Percentiles rank a stretch among this genome's conserved stretches.
phyloP scores from a whole-genome alignment of 2,797 vertebrate species.

The Adelosebastes latens region DNA sequence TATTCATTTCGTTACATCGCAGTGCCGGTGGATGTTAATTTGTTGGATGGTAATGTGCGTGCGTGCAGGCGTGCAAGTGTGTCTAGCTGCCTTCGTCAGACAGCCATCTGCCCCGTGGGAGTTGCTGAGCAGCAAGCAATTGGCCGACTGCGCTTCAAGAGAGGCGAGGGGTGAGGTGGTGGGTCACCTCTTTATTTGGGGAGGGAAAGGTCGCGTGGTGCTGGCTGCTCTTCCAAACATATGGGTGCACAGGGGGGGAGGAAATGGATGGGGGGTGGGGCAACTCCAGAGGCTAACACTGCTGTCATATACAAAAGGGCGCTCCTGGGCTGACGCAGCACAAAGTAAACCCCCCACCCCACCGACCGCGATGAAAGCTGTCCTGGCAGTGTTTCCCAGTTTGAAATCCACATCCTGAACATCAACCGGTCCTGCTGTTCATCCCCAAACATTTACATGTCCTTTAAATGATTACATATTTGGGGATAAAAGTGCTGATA shows the following conservation, averaged over 20 bases:
- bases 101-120: slow-evolving; percentile 75
- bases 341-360: slow-evolving; percentile 45
- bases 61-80: slow-evolving; percentile 3
- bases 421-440: neutral
- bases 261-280: neutral
- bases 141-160: slow-evolving; percentile 50
- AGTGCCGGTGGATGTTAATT: neutral
- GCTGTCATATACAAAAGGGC: slow-evolving; percentile 61
- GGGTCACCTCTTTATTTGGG: slow-evolving; percentile 70
- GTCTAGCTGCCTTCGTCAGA: slow-evolving; percentile 51
- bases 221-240: slow-evolving; percentile 66
- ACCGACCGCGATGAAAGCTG: neutral
- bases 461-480: neutral
- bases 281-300: slow-evolving; percentile 29
- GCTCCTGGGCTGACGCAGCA: slow-evolving; percentile 74
- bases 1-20: neutral
- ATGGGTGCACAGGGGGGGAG: neutral
- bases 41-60: neutral
- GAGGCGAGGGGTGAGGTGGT: slow-evolving; percentile 47
- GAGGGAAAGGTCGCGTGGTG: slow-evolving; percentile 74
- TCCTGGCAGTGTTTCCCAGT: neutral
- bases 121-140: slow-evolving; percentile 49
- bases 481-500: neutral
- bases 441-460: neutral
- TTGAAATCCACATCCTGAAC: neutral